Evolutionary conservation across 2,797 vertebrate species (phyloP).

Genomic region (Cottoperca gobio): DNA sequence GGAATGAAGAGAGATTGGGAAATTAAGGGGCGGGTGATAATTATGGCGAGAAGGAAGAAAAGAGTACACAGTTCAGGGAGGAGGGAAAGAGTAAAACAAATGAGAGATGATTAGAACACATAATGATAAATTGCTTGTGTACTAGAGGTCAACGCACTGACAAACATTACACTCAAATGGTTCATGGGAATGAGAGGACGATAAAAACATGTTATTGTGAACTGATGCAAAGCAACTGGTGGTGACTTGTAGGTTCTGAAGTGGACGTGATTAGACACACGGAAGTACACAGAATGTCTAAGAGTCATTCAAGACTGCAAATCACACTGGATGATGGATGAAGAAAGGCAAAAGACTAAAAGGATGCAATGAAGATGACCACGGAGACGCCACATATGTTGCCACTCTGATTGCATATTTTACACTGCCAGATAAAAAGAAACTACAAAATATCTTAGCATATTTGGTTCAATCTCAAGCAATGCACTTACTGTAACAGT

Average conservation of each 20-base stretch:
- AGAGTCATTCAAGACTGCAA: conserved; percentile 12
- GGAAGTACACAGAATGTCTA: background rate
- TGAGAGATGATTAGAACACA: conserved; percentile 61
- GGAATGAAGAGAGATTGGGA: conserved; percentile 18
- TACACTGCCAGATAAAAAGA: conserved; percentile 15
- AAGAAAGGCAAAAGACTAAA: background rate
- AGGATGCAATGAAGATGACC: conserved; percentile 32
- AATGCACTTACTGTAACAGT: conserved; percentile 5
- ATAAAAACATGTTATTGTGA: conserved; percentile 27
- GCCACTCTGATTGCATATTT: conserved; percentile 13
- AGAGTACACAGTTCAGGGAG: conserved; percentile 13
- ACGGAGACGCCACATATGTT: background rate
- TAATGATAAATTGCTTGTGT: conserved; percentile 46
- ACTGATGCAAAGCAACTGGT: conserved; percentile 26
- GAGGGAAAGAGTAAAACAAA: conserved; percentile 36
- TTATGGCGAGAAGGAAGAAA: conserved; percentile 17
- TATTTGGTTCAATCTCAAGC: conserved; percentile 18
- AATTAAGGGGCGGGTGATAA: conserved; percentile 22
- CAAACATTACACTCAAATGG: conserved; percentile 47
- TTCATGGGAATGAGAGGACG: conserved; percentile 53
- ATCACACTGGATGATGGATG: conserved; percentile 24
- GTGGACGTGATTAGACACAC: conserved; percentile 33
- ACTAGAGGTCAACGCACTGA: conserved; percentile 50
- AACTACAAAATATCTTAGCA: conserved; percentile 7
- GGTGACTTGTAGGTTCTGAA: conserved; percentile 42